These are phyloP conservation scores for Malthinus seriepunctatus DNA, from an alignment of 2,888 invertebrate genomes.

Conservation along the genomic window DNA sequence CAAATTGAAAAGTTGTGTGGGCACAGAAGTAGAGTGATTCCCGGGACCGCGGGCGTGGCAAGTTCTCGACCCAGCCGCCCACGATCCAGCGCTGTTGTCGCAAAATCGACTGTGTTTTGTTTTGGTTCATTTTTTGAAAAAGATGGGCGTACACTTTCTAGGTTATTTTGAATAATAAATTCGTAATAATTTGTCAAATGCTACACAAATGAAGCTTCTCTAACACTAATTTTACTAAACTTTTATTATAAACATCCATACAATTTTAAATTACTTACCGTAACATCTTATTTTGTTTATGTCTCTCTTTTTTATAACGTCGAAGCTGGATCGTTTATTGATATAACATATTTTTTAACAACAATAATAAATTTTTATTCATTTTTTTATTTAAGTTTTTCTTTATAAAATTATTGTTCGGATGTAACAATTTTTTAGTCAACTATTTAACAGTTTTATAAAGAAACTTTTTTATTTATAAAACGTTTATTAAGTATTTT, in stretches of 20 bases:
- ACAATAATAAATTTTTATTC: conserved; percentile 4
- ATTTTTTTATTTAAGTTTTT: background rate
- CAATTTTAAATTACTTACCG: conserved; percentile 20
- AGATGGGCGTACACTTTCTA: conserved; percentile 44
- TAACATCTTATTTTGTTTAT: conserved; percentile 11
- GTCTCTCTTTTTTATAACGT: background rate
- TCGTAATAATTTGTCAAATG: background rate
- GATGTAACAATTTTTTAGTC: conserved; percentile 3
- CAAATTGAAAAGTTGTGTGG: conserved; percentile 36
- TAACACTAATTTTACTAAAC: too few relatives aligned
- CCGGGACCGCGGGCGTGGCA: conserved; percentile 44
- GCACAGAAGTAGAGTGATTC: conserved; percentile 32
- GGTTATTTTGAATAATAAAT: conserved; percentile 7
- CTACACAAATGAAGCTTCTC: too few relatives aligned
- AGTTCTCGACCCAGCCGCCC: conserved; percentile 40
- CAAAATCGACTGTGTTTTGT: conserved; percentile 45
- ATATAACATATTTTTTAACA: conserved; percentile 13
- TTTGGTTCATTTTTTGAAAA: conserved; percentile 47
- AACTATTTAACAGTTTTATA: conserved; percentile 5
- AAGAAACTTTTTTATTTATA: too few relatives aligned
- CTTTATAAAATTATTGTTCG: conserved; percentile 1
- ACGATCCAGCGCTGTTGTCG: conserved; percentile 37
- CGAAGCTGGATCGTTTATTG: conserved; percentile 12
- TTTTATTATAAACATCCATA: background rate
- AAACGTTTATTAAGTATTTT: background rate